These are phyloP conservation scores for Colistium nudipinnis DNA, from an alignment of 2,113 vertebrate species.

Conservation along the genomic window DNA sequence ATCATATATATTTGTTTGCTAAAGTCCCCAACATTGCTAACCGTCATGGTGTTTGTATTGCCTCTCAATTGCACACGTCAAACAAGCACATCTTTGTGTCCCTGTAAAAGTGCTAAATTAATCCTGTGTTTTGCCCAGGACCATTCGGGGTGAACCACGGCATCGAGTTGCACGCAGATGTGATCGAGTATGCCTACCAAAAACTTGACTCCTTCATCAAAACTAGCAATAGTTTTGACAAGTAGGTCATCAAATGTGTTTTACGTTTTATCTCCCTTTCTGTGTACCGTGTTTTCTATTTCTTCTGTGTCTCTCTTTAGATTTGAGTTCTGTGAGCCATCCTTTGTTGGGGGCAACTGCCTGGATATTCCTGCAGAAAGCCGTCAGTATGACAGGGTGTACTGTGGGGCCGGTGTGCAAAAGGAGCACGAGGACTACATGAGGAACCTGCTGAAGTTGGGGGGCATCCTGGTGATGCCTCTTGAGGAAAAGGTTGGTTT, in stretches of 20 bases:
- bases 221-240: constrained; percentile 97
- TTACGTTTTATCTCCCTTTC: too few relatives aligned
- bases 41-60: too few relatives aligned
- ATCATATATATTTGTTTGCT: too few relatives aligned
- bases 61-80: neutral
- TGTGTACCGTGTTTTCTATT: neutral
- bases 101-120: neutral
- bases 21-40: too few relatives aligned
- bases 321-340: constrained; percentile 97
- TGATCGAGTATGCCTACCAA: constrained; percentile 94
- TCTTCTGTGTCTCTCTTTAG: constrained; percentile 67
- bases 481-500: constrained; percentile 91
- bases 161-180: constrained; percentile 92
- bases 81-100: neutral
- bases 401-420: constrained; percentile 96
- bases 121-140: constrained; percentile 74
- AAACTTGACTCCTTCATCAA: constrained; percentile 96
- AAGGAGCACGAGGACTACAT: constrained; percentile 96
- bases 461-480: constrained; percentile 96
- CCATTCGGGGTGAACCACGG: constrained; percentile 97
- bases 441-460: constrained; percentile 94
- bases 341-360: constrained; percentile 94
- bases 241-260: constrained; percentile 75
- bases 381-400: constrained; percentile 93
- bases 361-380: constrained; percentile 92